Evolutionary conservation across 2,888 invertebrate species (phyloP).

Genomic region (Rhorus exstirpatorius): DNA sequence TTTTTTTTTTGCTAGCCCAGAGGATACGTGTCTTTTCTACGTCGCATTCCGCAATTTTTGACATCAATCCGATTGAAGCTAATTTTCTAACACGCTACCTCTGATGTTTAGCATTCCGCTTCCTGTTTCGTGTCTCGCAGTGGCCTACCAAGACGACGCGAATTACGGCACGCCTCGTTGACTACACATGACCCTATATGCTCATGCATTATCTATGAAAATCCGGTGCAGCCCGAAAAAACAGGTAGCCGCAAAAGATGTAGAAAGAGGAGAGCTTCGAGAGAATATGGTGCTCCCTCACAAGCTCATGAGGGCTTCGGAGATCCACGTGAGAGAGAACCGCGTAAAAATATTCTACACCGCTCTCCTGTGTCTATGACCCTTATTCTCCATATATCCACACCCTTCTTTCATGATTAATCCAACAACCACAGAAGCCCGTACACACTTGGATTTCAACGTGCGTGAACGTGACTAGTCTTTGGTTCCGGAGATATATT

Average conservation of each 20-base stretch:
- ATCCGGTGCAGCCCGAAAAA: constrained; percentile 57
- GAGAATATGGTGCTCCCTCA: constrained; percentile 14
- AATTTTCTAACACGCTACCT: constrained; percentile 33
- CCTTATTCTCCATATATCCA: constrained; percentile 38
- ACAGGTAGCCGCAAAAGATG: constrained; percentile 59
- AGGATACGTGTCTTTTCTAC: background rate
- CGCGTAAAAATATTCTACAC: constrained; percentile 29
- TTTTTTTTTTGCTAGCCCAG: background rate
- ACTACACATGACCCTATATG: constrained; percentile 48
- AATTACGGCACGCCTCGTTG: constrained; percentile 67
- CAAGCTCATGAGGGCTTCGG: constrained; percentile 12
- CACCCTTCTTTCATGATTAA: constrained; percentile 60
- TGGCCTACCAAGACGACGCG: constrained; percentile 11
- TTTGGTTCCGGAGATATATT: constrained; percentile 72
- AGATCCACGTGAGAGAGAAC: constrained; percentile 65
- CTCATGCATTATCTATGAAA: constrained; percentile 60
- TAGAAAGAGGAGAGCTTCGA: constrained; percentile 15
- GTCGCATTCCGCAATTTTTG: constrained; percentile 25
- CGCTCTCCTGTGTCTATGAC: constrained; percentile 29
- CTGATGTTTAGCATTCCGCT: constrained; percentile 56
- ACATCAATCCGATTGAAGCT: constrained; percentile 20
- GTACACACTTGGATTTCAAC: constrained; percentile 64
- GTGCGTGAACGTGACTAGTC: constrained; percentile 78
- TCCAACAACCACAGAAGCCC: constrained; percentile 67
- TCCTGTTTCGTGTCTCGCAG: background rate